phyloP scores from a whole-genome alignment of 1,140 invertebrate genomes.

The Doryteuthis pealeii region DNA sequence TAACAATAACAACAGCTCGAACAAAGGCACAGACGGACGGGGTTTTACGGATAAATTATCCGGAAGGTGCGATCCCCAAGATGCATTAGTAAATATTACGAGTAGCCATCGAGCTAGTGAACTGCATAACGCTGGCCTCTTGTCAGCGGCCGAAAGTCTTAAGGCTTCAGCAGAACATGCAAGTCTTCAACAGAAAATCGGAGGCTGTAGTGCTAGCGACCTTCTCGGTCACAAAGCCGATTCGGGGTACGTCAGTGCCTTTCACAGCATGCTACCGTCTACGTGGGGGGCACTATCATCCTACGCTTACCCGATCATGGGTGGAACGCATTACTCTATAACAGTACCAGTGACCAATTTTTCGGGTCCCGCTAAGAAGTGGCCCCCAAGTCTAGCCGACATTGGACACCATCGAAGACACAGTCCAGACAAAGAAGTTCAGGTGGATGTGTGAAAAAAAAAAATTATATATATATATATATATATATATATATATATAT shows the following conservation, averaged over 20 bases:
- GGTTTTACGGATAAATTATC: constrained; percentile 3
- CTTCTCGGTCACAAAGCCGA: not conserved
- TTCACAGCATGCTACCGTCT: constrained; percentile 17
- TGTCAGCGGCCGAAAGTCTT: not conserved
- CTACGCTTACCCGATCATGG: constrained; percentile 24
- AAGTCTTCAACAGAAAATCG: not conserved
- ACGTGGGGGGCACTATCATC: constrained; percentile 22
- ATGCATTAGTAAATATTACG: not conserved
- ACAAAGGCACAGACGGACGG: not conserved
- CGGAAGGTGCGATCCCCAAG: not conserved
- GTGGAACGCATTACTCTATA: constrained; percentile 13
- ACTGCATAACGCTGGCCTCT: constrained; percentile 4
- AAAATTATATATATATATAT: not conserved
- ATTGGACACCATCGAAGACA: not conserved
- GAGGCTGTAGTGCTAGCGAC: not conserved
- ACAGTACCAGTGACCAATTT: constrained; percentile 4
- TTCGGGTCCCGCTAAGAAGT: constrained; percentile 12
- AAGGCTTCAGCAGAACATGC: constrained; percentile 1
- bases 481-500: not conserved
- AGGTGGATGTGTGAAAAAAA: constrained; percentile 9
- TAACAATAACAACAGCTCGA: not conserved
- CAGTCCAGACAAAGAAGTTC: constrained; percentile 11
- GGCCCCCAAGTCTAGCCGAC: not conserved
- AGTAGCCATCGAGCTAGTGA: constrained; percentile 1
- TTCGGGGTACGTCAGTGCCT: constrained; percentile 20